Evolutionary conservation across 2,113 vertebrate genomes (phyloP).

Genomic region (Buteo buteo): DNA sequence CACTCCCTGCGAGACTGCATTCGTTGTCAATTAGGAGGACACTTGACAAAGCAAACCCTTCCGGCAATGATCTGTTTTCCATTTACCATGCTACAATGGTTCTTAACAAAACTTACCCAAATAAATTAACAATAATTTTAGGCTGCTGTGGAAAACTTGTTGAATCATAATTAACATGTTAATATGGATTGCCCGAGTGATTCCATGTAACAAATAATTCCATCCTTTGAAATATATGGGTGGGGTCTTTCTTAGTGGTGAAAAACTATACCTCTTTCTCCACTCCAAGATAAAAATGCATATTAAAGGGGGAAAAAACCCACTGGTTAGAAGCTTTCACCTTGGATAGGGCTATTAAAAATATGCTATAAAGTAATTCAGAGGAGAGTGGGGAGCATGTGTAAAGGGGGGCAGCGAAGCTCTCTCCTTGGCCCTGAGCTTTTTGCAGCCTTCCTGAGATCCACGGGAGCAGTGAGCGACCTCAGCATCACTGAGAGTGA

Average conservation of each 20-base stretch:
- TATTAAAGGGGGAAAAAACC: not conserved
- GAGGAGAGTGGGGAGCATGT: not conserved
- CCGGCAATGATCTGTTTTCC: not conserved
- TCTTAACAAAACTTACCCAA: not conserved
- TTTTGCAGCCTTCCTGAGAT: not conserved
- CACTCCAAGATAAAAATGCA: not conserved
- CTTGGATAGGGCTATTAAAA: not conserved
- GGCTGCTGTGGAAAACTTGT: not conserved
- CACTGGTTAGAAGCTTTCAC: not conserved
- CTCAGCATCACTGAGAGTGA: not conserved
- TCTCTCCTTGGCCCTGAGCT: not conserved
- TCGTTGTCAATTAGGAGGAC: not conserved
- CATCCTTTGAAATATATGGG: not conserved
- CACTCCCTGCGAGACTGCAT: fast-evolving
- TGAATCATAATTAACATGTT: not conserved
- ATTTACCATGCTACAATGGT: not conserved
- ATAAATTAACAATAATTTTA: not conserved
- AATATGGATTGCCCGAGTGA: fast-evolving
- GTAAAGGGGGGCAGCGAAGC: not conserved
- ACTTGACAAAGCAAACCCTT: not conserved
- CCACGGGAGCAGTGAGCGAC: fast-evolving
- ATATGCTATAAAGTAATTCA: not conserved
- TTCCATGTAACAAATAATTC: not conserved
- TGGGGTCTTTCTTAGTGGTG: not conserved
- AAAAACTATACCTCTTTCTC: not conserved